Evolutionary conservation across 2,797 vertebrate species (phyloP).

Genomic region (Phrynocephalus vlangalii): DNA sequence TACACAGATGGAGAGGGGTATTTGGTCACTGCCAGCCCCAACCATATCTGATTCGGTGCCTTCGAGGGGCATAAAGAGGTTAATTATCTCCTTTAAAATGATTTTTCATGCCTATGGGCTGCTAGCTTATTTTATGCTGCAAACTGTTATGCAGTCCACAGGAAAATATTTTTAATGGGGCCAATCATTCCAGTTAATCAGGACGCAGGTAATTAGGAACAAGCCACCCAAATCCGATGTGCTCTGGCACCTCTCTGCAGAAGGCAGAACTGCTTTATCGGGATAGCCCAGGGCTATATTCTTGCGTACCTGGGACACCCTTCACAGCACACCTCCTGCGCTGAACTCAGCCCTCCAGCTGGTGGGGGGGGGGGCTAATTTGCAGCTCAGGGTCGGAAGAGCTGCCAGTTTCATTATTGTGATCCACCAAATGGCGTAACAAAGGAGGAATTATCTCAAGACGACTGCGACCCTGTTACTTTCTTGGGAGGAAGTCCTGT

Average conservation of each 20-base stretch:
- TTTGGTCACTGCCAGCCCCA: constrained; percentile 26
- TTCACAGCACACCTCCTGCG: not conserved
- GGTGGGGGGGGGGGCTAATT: not conserved
- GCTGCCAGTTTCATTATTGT: not conserved
- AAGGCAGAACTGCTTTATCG: constrained; percentile 63
- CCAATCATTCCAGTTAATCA: constrained; percentile 73
- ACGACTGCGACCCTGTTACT: not conserved
- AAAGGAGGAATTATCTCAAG: not conserved
- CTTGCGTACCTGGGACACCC: constrained; percentile 38
- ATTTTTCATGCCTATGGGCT: not conserved
- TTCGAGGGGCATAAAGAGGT: constrained; percentile 29
- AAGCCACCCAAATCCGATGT: constrained; percentile 73
- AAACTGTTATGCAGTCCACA: constrained; percentile 60
- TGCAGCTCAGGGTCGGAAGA: constrained; percentile 7
- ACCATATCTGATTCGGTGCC: constrained; percentile 33
- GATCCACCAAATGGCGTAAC: not conserved
- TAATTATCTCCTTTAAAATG: constrained; percentile 47
- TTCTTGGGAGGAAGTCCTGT: not conserved
- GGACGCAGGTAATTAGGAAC: constrained; percentile 70
- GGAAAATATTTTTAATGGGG: constrained; percentile 63
- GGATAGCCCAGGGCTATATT: constrained; percentile 59
- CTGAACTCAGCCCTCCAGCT: not conserved
- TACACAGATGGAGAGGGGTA: constrained; percentile 26
- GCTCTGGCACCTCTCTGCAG: constrained; percentile 50
- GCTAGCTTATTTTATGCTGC: constrained; percentile 51